A percentile compares a stretch with the other conserved stretches of the same genome.
These are phyloP conservation scores for Troides helena DNA, from an alignment of 2,888 invertebrate genomes.

Conservation along the genomic window DNA sequence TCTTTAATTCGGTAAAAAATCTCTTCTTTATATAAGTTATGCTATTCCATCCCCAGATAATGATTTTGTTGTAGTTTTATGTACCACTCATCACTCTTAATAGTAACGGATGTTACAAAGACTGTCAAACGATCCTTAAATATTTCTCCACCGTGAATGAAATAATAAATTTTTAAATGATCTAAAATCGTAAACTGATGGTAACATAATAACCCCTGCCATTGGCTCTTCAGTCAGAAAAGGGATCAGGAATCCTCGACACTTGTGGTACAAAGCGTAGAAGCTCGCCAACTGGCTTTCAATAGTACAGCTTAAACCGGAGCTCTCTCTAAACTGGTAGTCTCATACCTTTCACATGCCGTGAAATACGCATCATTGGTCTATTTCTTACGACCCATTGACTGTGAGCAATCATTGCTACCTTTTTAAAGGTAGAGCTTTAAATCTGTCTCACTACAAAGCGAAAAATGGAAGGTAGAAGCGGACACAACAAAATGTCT, in stretches of 20 bases:
- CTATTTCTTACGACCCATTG: slow-evolving; percentile 78
- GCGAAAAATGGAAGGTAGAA: slow-evolving; percentile 47
- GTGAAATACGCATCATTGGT: slow-evolving; percentile 57
- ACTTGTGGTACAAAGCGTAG: slow-evolving; percentile 30
- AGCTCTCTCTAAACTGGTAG: slow-evolving; percentile 53
- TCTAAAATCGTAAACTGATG: background rate
- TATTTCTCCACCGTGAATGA: background rate
- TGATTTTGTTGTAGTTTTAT: slow-evolving; percentile 65
- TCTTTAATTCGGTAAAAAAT: background rate
- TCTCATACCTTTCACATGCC: slow-evolving; percentile 61
- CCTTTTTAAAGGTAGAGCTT: slow-evolving; percentile 71
- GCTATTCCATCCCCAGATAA: slow-evolving; percentile 45
- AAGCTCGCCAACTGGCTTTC: slow-evolving; percentile 27
- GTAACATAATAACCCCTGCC: slow-evolving; percentile 19
- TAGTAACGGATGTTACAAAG: slow-evolving; percentile 42
- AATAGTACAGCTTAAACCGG: slow-evolving; percentile 32
- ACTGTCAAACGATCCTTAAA: background rate
- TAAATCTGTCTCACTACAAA: slow-evolving; percentile 66
- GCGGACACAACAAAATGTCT: slow-evolving; percentile 39
- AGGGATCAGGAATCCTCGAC: slow-evolving; percentile 30
- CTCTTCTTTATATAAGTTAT: slow-evolving; percentile 7
- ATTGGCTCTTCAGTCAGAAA: slow-evolving; percentile 22
- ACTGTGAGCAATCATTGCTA: slow-evolving; percentile 72
- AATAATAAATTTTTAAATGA: background rate
- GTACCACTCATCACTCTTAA: slow-evolving; percentile 71